phyloP scores from a whole-genome alignment of 2,113 vertebrate species.

The Holacanthus passer region DNA sequence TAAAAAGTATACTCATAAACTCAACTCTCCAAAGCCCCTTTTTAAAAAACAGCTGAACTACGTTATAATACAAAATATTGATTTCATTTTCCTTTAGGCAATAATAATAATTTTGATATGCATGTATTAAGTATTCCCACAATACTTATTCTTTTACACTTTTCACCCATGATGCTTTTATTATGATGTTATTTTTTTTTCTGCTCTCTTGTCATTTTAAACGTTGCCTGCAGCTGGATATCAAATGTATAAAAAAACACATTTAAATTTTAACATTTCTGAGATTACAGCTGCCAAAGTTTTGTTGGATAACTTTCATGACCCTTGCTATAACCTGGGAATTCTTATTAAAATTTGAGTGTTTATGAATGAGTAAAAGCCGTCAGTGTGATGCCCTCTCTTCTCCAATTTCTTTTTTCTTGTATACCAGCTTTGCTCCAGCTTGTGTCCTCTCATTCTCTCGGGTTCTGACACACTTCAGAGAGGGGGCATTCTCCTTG shows the following conservation, averaged over 20 bases:
- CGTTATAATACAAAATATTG: neutral
- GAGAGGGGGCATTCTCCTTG: slow-evolving; percentile 57
- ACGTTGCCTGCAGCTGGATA: neutral
- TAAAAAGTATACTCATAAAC: neutral
- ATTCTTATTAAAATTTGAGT: slow-evolving; percentile 13
- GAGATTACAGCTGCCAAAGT: neutral
- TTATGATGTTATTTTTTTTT: neutral
- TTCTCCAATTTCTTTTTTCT: slow-evolving; percentile 41
- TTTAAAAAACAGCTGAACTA: neutral
- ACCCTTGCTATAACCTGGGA: neutral
- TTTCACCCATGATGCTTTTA: neutral
- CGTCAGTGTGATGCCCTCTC: neutral
- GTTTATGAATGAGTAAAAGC: slow-evolving; percentile 37
- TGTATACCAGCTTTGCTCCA: slow-evolving; percentile 26
- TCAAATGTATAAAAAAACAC: neutral
- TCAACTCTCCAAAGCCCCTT: neutral
- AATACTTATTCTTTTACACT: neutral
- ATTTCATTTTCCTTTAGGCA: neutral
- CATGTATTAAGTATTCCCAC: neutral
- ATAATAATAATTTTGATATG: neutral
- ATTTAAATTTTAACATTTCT: neutral
- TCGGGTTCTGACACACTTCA: slow-evolving; percentile 72
- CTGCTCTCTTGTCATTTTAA: neutral
- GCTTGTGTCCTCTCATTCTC: slow-evolving; percentile 55
- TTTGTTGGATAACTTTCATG: neutral